Conservation (phyloP, 2,113 vertebrate species). For the Promerops cafer region DNA sequence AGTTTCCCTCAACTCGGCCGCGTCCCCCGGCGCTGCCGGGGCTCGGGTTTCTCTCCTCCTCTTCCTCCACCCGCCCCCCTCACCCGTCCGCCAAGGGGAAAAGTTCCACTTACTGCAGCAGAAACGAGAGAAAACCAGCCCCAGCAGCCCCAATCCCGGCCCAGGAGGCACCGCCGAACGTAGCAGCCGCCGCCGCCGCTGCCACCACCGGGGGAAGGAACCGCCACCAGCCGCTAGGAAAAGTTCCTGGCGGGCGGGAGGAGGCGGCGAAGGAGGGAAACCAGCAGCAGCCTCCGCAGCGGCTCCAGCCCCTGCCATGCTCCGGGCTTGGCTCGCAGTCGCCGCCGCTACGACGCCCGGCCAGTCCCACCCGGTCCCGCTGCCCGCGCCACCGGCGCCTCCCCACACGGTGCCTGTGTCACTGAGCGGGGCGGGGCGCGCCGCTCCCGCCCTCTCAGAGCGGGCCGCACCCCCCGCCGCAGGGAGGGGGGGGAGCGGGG, state of each 20-base stretch:
- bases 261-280: not conserved
- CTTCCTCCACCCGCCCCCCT: not conserved
- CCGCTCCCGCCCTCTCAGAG: constrained; percentile 32
- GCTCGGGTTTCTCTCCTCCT: not conserved
- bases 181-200: not conserved
- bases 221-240: not conserved
- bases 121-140: constrained; percentile 31
- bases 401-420: constrained; percentile 37
- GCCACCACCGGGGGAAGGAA: not conserved
- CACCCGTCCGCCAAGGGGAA: not conserved
- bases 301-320: constrained; percentile 17
- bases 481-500: not conserved
- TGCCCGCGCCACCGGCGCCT: not conserved
- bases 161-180: not conserved
- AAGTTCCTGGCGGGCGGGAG: not conserved
- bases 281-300: not conserved
- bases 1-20: constrained; percentile 33
- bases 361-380: not conserved
- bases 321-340: not conserved
- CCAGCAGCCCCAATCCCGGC: constrained; percentile 10
- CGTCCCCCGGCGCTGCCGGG: not conserved
- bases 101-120: constrained; percentile 61
- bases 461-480: constrained; percentile 35
- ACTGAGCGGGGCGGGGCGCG: constrained; percentile 10
- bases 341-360: constrained; percentile 16